Conservation (phyloP, 2,797 vertebrate species). For the Galago senegalensis region DNA sequence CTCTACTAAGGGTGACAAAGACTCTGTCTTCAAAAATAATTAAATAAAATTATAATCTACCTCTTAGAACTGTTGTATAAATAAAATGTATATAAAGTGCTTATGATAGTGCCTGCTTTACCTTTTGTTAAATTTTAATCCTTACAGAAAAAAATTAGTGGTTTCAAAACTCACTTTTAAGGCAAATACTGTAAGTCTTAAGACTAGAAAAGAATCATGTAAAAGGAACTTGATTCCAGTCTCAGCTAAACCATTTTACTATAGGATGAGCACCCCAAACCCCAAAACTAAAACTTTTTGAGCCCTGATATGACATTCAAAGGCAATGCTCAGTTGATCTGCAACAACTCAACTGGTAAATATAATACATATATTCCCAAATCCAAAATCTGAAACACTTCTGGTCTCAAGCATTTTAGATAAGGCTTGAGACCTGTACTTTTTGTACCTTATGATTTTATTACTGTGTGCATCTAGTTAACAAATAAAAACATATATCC, state of each 20-base stretch:
- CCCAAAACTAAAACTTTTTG: too few relatives aligned
- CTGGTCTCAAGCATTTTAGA: background rate
- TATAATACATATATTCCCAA: background rate
- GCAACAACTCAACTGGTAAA: background rate
- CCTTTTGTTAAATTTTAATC: background rate
- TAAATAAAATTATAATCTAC: background rate
- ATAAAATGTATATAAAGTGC: background rate
- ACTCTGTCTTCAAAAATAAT: too few relatives aligned
- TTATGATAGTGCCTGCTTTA: background rate
- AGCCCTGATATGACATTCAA: too few relatives aligned
- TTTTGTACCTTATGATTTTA: background rate
- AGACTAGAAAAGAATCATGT: background rate
- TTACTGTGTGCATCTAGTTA: background rate
- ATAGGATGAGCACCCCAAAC: too few relatives aligned
- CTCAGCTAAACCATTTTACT: background rate
- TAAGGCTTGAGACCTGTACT: background rate
- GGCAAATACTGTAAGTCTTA: background rate
- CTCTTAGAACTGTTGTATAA: background rate
- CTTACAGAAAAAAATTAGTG: constrained; percentile 23
- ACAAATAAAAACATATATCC: constrained; percentile 7
- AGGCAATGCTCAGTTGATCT: background rate
- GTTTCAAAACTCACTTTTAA: constrained; percentile 38
- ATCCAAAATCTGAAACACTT: background rate
- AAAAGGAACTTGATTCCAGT: background rate
- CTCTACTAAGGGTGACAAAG: too few relatives aligned